Evolutionary conservation across 2,888 invertebrate genomes (phyloP).

Genomic region (Leucophenga montana): DNA sequence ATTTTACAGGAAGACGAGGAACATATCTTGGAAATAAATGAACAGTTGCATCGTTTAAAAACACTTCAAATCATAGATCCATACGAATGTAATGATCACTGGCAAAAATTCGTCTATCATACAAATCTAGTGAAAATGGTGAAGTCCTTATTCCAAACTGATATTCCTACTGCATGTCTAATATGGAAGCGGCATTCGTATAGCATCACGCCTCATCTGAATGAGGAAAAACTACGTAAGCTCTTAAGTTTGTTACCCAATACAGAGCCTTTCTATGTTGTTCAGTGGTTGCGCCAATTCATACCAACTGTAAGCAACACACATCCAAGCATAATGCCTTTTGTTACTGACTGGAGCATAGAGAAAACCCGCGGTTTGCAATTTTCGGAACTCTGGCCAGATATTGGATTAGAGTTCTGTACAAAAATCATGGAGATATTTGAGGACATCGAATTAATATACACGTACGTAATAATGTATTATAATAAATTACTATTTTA

Average conservation of each 20-base stretch:
- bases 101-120: conserved; percentile 72
- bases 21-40: conserved; percentile 68
- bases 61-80: conserved; percentile 72
- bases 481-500: not conserved
- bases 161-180: conserved; percentile 69
- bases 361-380: conserved; percentile 69
- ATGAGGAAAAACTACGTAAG: conserved; percentile 61
- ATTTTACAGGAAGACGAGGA: conserved; percentile 58
- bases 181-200: conserved; percentile 72
- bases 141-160: conserved; percentile 64
- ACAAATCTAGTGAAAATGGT: conserved; percentile 67
- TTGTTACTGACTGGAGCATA: conserved; percentile 71
- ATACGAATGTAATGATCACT: conserved; percentile 69
- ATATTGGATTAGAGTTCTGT: conserved; percentile 72
- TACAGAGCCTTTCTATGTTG: conserved; percentile 67
- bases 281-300: conserved; percentile 72
- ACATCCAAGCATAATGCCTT: conserved; percentile 69
- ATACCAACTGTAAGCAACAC: conserved; percentile 68
- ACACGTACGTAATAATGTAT: conserved; percentile 57
- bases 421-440: conserved; percentile 69
- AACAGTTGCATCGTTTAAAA: conserved; percentile 69
- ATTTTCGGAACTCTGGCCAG: conserved; percentile 71
- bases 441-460: conserved; percentile 69
- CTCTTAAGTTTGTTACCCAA: conserved; percentile 67
- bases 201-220: conserved; percentile 63